Percentiles rank a stretch among this genome's conserved stretches.
Conservation (phyloP, 64 coral and sea anemone species). For the Trachythela sp. region DNA sequence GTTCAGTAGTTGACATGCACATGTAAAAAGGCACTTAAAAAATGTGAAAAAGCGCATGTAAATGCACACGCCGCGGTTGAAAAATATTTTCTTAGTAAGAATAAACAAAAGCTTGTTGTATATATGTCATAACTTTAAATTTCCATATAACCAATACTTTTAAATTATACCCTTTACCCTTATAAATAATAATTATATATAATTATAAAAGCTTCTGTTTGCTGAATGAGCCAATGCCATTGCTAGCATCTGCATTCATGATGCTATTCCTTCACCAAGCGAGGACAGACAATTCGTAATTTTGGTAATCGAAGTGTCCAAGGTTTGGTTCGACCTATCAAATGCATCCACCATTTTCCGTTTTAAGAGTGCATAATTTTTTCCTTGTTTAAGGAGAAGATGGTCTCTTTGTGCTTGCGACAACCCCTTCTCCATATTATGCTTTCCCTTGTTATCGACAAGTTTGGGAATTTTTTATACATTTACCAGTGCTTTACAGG, state of each 20-base stretch:
- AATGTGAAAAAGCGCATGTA: too few relatives aligned
- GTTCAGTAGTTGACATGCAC: too few relatives aligned
- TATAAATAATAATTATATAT: too few relatives aligned
- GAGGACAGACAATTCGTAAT: not conserved
- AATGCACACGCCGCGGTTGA: too few relatives aligned
- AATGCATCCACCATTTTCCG: not conserved
- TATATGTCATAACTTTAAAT: too few relatives aligned
- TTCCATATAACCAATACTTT: too few relatives aligned
- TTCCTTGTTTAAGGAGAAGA: not conserved
- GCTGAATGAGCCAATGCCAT: not conserved
- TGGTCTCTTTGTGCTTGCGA: slow-evolving; percentile 19
- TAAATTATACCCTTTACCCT: too few relatives aligned
- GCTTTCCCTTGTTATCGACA: not conserved
- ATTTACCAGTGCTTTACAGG: not conserved
- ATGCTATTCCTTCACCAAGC: slow-evolving; percentile 13
- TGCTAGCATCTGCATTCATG: not conserved
- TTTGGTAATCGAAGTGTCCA: not conserved
- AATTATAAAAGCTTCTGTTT: too few relatives aligned
- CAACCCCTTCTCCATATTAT: not conserved
- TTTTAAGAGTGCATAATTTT: not conserved
- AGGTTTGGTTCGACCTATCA: not conserved
- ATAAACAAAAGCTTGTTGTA: too few relatives aligned
- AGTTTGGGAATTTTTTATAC: not conserved
- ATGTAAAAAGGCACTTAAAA: too few relatives aligned
- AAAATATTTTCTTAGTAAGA: too few relatives aligned